phyloP scores from a whole-genome alignment of 1,140 invertebrate species.

The Stegodyphus mimosarum region DNA sequence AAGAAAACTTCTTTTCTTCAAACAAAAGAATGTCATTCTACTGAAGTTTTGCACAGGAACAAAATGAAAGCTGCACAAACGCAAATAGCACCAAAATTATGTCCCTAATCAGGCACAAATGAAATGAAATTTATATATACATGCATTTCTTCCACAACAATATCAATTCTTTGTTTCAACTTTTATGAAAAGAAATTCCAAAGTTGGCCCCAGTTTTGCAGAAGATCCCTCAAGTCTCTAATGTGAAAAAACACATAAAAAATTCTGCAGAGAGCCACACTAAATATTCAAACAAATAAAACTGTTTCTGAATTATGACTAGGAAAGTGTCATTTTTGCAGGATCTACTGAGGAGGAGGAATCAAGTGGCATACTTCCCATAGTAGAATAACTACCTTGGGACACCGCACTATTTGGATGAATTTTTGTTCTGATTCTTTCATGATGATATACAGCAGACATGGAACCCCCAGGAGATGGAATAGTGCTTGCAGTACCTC shows the following conservation, averaged over 20 bases:
- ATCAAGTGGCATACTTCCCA: conserved; percentile 27
- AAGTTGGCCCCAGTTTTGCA: conserved; percentile 25
- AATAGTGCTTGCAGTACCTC: conserved; percentile 14
- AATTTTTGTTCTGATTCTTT: conserved; percentile 47
- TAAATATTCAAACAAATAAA: no score
- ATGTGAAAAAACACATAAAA: no score
- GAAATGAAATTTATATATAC: conserved; percentile 24
- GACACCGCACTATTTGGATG: conserved; percentile 43
- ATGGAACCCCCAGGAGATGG: conserved; percentile 27
- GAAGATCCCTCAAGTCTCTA: not conserved
- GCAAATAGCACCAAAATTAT: conserved; percentile 34
- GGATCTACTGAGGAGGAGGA: conserved; percentile 39
- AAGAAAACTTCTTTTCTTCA: no score
- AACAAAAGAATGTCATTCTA: no score
- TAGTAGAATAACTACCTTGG: conserved; percentile 29
- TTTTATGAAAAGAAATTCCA: no score
- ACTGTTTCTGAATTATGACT: not conserved
- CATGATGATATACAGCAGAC: conserved; percentile 15
- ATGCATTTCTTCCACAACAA: no score
- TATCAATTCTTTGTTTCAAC: no score
- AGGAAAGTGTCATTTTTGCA: conserved; percentile 23
- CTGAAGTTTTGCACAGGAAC: no score
- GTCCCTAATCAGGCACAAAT: not conserved
- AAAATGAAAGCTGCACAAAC: conserved; percentile 9
- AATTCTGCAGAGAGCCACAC: no score